Evolutionary conservation across 2,888 invertebrate species (phyloP), one percentile per base, ranked within the genome.

Genomic region (Trachelus stipa): DNA sequence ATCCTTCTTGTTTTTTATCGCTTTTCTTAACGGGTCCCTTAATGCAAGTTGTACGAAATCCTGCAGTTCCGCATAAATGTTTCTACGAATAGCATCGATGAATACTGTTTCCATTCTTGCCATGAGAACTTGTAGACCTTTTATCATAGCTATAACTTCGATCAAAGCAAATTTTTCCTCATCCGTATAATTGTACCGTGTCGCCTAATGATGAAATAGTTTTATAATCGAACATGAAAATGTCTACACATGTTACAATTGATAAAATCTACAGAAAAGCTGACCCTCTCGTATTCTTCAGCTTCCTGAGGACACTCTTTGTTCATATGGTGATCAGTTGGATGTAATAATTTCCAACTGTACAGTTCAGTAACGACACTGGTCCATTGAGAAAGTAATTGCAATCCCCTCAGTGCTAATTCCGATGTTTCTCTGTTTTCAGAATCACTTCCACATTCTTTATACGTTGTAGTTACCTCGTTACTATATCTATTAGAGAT

Each of bases 111-210:
- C 99, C 96, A 99, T 99, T 69, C 98, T 94, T 1, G 98, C 97
- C 97, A 99, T 98, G 76, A 99, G 93, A 34, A 98, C 97, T 92
- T 99, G 99, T 4, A 99, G 93, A 0, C 99, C 99, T 92, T 99
- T 99, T 86, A 99, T 98, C 98, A 99, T 99, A 0, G 99, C 98
- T 85, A 99, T 98, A 31, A 99, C 98, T 92, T 99, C 99, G 82
- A 99, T 98, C 86, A 99, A 93, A 0, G 99, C 99, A 92, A 98
- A 98, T 90, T 99, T 99, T 92, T 99, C 99, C 87, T 98, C 98
- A 1, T 97, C 96, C 0, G 96, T 97, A 91, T 99, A 99, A 92
- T 99, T 99, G 92, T 99, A 99, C 12, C 98, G 94, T 0, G 98
- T 99, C 0, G 98, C 98, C 96, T 96, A 90, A 4, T 87, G 85